Percentiles rank a stretch among this genome's conserved stretches.
These are phyloP conservation scores for Eurypyga helias DNA, from an alignment of 2,113 vertebrate species.

Conservation along the genomic window DNA sequence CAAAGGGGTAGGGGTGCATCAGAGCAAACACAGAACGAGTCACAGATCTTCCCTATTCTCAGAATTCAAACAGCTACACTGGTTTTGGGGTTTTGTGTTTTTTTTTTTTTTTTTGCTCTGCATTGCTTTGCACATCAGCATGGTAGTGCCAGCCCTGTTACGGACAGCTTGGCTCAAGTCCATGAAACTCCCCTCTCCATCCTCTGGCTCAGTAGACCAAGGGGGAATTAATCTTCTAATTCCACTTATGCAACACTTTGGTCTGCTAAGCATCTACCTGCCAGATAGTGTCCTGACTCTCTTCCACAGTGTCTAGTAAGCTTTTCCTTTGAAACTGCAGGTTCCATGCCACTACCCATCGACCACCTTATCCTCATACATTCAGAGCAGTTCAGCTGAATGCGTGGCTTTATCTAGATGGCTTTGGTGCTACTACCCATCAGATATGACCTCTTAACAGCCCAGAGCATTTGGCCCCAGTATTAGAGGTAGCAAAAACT, in stretches of 20 bases:
- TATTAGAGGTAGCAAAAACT: background rate
- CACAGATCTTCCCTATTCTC: background rate
- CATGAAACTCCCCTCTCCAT: conserved; percentile 15
- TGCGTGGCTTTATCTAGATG: background rate
- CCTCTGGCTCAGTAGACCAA: background rate
- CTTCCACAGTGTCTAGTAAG: background rate
- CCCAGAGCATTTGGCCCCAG: background rate
- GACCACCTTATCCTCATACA: background rate
- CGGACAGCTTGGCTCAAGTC: background rate
- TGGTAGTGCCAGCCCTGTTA: background rate
- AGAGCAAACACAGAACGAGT: background rate
- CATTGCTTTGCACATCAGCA: background rate
- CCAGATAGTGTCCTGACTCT: background rate
- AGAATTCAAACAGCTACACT: background rate
- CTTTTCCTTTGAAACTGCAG: background rate
- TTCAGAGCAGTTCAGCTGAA: background rate
- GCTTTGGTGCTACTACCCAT: background rate
- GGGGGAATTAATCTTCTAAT: background rate
- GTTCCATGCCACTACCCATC: background rate
- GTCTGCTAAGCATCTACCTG: background rate
- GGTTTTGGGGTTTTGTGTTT: no score
- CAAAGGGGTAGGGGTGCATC: background rate
- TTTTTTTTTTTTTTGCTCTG: background rate
- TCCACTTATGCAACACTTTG: background rate
- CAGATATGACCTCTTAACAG: background rate